phyloP scores from a whole-genome alignment of 2,797 vertebrate genomes.

The Masticophis lateralis region DNA sequence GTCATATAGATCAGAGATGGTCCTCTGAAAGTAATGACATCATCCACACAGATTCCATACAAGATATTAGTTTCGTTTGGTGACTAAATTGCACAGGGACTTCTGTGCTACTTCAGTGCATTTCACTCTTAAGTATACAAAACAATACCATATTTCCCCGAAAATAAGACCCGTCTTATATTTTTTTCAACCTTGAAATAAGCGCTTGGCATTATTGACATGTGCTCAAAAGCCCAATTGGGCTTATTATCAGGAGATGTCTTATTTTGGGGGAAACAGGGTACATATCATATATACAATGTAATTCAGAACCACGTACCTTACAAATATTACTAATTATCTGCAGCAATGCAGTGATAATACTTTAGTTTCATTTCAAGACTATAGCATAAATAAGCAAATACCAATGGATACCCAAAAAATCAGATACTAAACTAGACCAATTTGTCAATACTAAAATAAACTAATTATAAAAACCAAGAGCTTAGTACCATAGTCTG shows the following conservation, averaged over 20 bases:
- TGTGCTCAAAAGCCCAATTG: too few relatives aligned
- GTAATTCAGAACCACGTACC: background rate
- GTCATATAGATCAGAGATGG: background rate
- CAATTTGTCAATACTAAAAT: background rate
- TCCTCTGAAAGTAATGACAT: background rate
- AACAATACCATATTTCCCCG: background rate
- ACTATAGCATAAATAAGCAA: background rate
- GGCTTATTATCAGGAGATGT: too few relatives aligned
- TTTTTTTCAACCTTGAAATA: too few relatives aligned
- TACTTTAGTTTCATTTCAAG: background rate
- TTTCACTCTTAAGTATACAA: background rate
- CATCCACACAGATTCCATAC: background rate
- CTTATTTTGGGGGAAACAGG: too few relatives aligned
- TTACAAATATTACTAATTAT: background rate
- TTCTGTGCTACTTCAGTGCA: background rate
- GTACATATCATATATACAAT: background rate
- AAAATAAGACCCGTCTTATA: too few relatives aligned
- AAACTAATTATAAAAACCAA: background rate
- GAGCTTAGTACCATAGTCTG: background rate
- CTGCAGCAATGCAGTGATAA: background rate
- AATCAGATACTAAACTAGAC: background rate
- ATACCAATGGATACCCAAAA: background rate
- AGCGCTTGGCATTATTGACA: too few relatives aligned
- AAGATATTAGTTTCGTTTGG: background rate
- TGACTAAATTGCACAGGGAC: background rate